Base-by-base conservation (phyloP, 2,797 vertebrate genomes). In the Artibeus jamaicensis region DNA sequence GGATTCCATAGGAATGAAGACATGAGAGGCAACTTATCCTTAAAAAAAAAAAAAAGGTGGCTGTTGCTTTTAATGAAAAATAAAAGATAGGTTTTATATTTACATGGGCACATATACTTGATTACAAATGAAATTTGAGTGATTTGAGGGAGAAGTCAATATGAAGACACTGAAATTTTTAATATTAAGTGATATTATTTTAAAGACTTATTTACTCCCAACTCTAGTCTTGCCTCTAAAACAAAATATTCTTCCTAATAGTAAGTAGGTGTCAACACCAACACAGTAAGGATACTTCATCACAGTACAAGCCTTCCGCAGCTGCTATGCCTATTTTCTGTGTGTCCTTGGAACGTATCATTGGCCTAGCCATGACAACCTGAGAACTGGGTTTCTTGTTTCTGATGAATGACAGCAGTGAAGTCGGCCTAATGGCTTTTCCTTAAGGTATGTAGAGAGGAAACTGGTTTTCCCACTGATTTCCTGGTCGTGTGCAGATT, bases 361-460 rank as follows among this genome's bases (percentile, higher is more conserved):
- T 18, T 95, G 55, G 92, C 48, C 12, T 7, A 95, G 18, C 29
- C 11, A 0, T 42, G 29, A 87, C 11, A 79, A 88, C 22, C 73
- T 91, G 71, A 94, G 2, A 59, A 84, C 44, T 71, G 55, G 42
- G 89, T 93, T 97, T 94, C 91, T 97, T 32, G 12, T 96, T 95
- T 82, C 91, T 96, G 97, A 82, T 85, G 9, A 98, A 83, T 74
- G 89, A 81, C 7, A 93, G 85, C 18, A 73, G 42, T 68, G 89
- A 73, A 5, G 0, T 85, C 57, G 86, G 50, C 0, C 55, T 84
- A 97, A 73, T 97, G 93, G 55, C 10, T 97, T 95, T 97, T 97
- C 95, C 93, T 97, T 96, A 96, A 96, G 86, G 53, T 73, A 46
- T 6, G 2, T 89, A 0, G 2, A 97, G 74, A 94, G 92, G 78